Base-by-base conservation (phyloP, 2,113 vertebrate genomes). In the Tragelaphus imberbis region DNA sequence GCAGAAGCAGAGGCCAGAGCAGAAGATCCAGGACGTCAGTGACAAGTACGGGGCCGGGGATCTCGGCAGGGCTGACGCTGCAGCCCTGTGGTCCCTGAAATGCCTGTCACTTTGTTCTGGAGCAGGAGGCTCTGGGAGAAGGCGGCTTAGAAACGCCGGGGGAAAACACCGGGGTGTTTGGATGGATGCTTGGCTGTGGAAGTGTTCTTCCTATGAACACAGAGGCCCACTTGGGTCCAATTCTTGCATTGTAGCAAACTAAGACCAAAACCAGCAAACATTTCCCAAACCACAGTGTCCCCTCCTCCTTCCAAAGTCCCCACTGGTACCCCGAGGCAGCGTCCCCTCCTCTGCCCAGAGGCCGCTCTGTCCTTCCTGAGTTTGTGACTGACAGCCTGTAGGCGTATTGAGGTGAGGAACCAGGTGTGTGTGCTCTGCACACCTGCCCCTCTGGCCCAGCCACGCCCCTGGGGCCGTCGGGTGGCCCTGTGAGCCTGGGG, bases 11-110 rank as follows among this genome's bases (percentile, higher is more conserved):
- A 99, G 98, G 94, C 98, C 81, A 0, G 99, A 99, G 97, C 98
- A 99, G 84, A 99, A 98, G 96, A 99, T 99, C 82, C 98, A 98
- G 81, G 99, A 99, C 84, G 99, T 99, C 0, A 98, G 99, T 1
- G 98, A 99, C 79, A 99, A 99, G 99, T 99, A 98, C 0, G 63
- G 49, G 11, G 6, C 23, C 10, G 47, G 79, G 47, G 28, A 30
- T 30, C 28, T 12, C 5, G 1, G 36, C 36, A 27, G 36, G 11
- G 23, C 71, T 40, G 36, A 27, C 6, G 23, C 36, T 44, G 71
- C 36, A 25, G 71, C 28, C 79, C 47, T 49, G 47, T 19, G 79
- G 77, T 6, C 28, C 47, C 47, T 4, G 77, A 80, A 11, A 51
- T 30, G 27, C 9, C 7, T 30, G 27, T 40, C 77, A 49, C 44